Evolutionary conservation across 2,113 vertebrate genomes (phyloP), one percentile per base, ranked within the genome.

Genomic region (Phoxinus phoxinus): DNA sequence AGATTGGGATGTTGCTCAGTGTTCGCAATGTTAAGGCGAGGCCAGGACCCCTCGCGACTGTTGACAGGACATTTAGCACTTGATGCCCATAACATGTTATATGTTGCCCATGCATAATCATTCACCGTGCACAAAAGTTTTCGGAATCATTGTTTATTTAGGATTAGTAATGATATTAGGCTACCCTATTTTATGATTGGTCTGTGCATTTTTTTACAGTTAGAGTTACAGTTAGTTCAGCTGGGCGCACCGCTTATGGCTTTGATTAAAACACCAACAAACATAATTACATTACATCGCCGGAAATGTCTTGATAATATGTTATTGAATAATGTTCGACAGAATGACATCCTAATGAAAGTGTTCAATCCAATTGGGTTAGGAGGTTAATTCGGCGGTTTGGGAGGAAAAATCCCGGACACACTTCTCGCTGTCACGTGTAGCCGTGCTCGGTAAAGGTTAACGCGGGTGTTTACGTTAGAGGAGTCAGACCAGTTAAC

Each of bases 361-460:
- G 23, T 41, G 25, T 44, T 51, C 5, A 23, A 51, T 78, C 46
- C 81, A 87, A 53, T 35, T 78, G 87, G 83, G 84, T 87, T 25
- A 32, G 41, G 21, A 37, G 37, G 46, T 81, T 67, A 56, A 84
- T 21, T 88, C 88, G 88, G 21, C 15, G 46, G 12, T 58, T 35
- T 65, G 23, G 46, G 53, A 85, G 59, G 27, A 53, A 76, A 27
- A 30, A 51, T 53, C 74, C 83, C 2, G 90, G 91, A 90, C 93
- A 93, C 93, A 71, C 93, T 93, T 94, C 89, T 93, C 74, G 48
- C 23, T 19, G 93, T 95, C 94, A 95, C 94, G 92, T 94, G 95
- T 87, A 90, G 91, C 90, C 85, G 91, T 86, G 91, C 92, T 92
- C 89, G 90, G 91, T 92, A 92, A 93, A 95, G 94, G 93, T 95